Base-by-base conservation (phyloP, 2,113 vertebrate species). In the Accipiter cooperii region DNA sequence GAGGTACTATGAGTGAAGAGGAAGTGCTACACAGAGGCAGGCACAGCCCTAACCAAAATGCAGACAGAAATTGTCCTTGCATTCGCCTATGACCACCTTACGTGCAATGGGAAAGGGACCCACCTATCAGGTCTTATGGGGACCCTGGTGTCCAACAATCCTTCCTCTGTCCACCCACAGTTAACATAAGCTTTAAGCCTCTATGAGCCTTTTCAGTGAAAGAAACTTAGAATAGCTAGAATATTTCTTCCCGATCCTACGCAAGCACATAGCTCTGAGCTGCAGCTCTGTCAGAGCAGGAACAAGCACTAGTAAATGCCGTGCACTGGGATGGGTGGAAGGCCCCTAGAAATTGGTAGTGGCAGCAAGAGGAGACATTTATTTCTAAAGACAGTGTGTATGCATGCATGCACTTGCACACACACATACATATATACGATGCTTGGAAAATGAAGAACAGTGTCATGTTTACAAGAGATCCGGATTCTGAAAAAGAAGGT, bases 21-120 rank as follows among this genome's bases (percentile, higher is more conserved):
- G 6, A 92, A 52, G 9, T 13, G 15, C 12, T 55, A 20, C 26
- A 64, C 9, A 75, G 81, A 70, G 42, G 42, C 55, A 84, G 61
- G 42, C 12, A 84, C 19, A 81, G 12, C 42, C 26, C 42, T 71
- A 36, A 52, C 3, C 24, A 78, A 74, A 87, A 13, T 0, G 0
- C 51, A 52, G 51, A 24, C 10, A 70, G 79, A 46, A 89, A 20
- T 3, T 42, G 4, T 33, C 31, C 26, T 77, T 78, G 33, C 3
- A 0, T 24, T 40, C 70, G 9, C 16, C 22, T 75, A 12, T 5
- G 20, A 70, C 20, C 22, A 33, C 34, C 10, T n/a, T 4, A 12
- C 0, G 1, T 36, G 17, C n/a, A 28, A 49, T 3, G 12, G 49
- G 17, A 77, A 26, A 1, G 1, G 4, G 6, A 29, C 31, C 40